phyloP scores from a whole-genome alignment of 2,888 invertebrate genomes.

The Tethea ocularis region DNA sequence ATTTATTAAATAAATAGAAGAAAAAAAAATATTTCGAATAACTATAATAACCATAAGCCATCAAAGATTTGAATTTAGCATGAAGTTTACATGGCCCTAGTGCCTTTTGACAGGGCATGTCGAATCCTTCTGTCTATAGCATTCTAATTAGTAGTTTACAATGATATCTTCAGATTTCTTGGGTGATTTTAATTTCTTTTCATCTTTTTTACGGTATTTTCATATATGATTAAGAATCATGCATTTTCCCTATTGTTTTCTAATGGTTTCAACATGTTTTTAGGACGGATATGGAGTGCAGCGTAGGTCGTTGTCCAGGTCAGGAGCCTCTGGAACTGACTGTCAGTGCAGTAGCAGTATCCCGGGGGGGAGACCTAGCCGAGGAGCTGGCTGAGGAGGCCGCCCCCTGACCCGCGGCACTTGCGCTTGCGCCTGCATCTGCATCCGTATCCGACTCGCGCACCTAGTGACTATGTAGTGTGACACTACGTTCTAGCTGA shows the following conservation, averaged over 20 bases:
- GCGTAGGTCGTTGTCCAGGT: slow-evolving; percentile 67
- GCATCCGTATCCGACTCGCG: neutral
- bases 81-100: too few relatives aligned
- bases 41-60: too few relatives aligned
- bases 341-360: slow-evolving; percentile 51
- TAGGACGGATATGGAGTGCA: slow-evolving; percentile 79
- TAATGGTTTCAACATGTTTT: slow-evolving; percentile 19
- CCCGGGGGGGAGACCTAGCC: slow-evolving; percentile 43
- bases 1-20: too few relatives aligned
- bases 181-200: too few relatives aligned
- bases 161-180: too few relatives aligned
- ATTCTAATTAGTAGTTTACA: too few relatives aligned
- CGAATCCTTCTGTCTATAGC: too few relatives aligned
- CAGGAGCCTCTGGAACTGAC: slow-evolving; percentile 64
- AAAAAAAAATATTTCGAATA: too few relatives aligned
- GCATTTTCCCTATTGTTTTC: neutral
- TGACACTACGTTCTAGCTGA: neutral
- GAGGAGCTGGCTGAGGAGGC: slow-evolving; percentile 77
- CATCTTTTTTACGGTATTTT: too few relatives aligned
- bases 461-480: neutral
- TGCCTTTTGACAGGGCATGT: too few relatives aligned
- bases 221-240: too few relatives aligned
- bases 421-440: slow-evolving; percentile 9
- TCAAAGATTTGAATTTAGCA: too few relatives aligned
- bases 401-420: slow-evolving; percentile 64